Evolutionary conservation across 2,888 invertebrate species (phyloP).

Genomic region (Limnephilus rhombicus): DNA sequence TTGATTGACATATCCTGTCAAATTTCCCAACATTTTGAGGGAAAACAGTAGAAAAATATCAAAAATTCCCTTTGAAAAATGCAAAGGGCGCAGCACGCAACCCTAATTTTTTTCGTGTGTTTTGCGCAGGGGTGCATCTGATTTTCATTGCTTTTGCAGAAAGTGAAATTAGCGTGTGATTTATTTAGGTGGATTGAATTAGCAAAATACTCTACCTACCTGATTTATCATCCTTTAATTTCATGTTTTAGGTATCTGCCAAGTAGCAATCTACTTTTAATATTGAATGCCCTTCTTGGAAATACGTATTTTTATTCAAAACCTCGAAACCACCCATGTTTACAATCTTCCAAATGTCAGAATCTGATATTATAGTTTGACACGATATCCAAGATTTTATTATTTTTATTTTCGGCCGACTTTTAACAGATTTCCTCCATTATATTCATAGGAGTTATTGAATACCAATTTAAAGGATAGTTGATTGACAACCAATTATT

Average conservation of each 20-base stretch:
- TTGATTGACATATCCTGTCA: conserved; percentile 43
- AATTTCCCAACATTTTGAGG: conserved; percentile 29
- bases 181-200: background rate
- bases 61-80: conserved; percentile 43
- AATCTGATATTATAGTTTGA: conserved; percentile 25
- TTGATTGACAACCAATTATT: conserved; percentile 18
- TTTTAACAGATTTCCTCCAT: background rate
- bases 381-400: background rate
- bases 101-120: conserved; percentile 17
- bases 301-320: background rate
- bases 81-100: conserved; percentile 43
- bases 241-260: background rate
- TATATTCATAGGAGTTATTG: background rate
- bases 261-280: background rate
- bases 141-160: background rate
- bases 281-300: background rate
- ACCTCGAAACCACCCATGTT: conserved; percentile 39
- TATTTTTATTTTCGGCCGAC: conserved; percentile 10
- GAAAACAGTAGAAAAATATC: conserved; percentile 23
- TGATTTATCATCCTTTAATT: background rate
- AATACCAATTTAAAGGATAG: background rate
- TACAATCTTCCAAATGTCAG: conserved; percentile 26
- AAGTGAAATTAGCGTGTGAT: background rate
- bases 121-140: conserved; percentile 41
- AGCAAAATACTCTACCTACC: background rate